Evolutionary conservation across 2,113 vertebrate species (phyloP).

Genomic region (Poeciliopsis retropinna): DNA sequence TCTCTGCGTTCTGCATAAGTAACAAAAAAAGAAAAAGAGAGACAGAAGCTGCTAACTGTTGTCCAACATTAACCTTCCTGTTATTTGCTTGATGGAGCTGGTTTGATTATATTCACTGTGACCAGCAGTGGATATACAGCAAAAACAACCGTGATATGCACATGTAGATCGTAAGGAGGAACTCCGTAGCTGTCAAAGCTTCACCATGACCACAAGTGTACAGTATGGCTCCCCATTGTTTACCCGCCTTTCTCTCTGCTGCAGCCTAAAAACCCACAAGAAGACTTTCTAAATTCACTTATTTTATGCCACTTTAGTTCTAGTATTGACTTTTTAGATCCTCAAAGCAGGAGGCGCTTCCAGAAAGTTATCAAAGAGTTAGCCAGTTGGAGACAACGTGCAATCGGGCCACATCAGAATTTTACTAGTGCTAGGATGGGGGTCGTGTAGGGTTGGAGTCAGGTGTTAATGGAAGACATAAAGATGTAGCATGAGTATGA

Average conservation of each 20-base stretch:
- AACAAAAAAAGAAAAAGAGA: neutral
- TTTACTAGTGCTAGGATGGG: no score
- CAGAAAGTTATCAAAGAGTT: neutral
- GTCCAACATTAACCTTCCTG: slow-evolving; percentile 35
- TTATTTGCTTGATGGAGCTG: slow-evolving; percentile 19
- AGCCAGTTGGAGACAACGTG: neutral
- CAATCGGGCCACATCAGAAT: neutral
- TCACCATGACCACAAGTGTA: slow-evolving; percentile 63
- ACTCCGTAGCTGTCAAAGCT: slow-evolving; percentile 57
- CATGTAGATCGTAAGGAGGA: slow-evolving; percentile 8
- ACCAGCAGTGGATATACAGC: slow-evolving; percentile 36
- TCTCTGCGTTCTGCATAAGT: slow-evolving; percentile 15
- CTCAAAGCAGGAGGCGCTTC: neutral
- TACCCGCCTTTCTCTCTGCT: neutral
- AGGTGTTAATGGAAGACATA: neutral
- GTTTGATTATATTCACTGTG: slow-evolving; percentile 16
- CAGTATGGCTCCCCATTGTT: slow-evolving; percentile 25
- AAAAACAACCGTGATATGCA: slow-evolving; percentile 19
- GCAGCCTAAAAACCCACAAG: neutral
- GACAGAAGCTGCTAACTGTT: slow-evolving; percentile 5
- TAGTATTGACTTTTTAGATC: neutral
- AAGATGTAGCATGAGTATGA: neutral
- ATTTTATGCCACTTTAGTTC: neutral
- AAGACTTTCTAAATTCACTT: neutral
- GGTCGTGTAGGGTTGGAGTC: neutral